These are phyloP conservation scores for Lamellibrachia luymesi DNA, from an alignment of 1,140 invertebrate species.

Conservation along the genomic window DNA sequence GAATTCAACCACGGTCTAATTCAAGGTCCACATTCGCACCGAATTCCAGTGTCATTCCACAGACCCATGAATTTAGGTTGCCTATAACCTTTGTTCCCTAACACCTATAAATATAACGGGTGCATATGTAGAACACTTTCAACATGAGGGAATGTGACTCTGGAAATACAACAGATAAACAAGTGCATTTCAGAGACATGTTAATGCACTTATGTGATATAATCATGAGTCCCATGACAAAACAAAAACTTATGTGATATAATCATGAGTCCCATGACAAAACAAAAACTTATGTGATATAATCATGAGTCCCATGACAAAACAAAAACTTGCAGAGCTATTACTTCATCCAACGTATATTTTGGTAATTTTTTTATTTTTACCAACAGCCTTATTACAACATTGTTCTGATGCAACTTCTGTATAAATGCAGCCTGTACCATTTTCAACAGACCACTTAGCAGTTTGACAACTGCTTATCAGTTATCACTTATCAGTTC, in stretches of 20 bases:
- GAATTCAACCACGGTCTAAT: background rate
- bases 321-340: background rate
- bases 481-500: background rate
- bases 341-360: too few species aligned
- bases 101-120: background rate
- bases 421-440: background rate
- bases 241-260: too few species aligned
- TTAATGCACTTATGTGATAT: background rate
- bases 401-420: background rate
- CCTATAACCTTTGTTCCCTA: background rate
- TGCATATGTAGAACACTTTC: background rate
- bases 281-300: background rate
- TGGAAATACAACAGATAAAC: background rate
- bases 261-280: background rate
- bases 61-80: background rate
- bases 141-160: background rate
- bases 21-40: background rate
- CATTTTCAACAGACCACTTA: background rate
- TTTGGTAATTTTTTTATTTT: too few species aligned
- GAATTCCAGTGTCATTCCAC: background rate
- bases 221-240: background rate
- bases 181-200: too few species aligned
- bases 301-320: background rate
- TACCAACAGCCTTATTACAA: background rate
- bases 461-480: background rate